Base-by-base conservation (phyloP, 2,888 invertebrate genomes). In the Rhingia campestris region DNA sequence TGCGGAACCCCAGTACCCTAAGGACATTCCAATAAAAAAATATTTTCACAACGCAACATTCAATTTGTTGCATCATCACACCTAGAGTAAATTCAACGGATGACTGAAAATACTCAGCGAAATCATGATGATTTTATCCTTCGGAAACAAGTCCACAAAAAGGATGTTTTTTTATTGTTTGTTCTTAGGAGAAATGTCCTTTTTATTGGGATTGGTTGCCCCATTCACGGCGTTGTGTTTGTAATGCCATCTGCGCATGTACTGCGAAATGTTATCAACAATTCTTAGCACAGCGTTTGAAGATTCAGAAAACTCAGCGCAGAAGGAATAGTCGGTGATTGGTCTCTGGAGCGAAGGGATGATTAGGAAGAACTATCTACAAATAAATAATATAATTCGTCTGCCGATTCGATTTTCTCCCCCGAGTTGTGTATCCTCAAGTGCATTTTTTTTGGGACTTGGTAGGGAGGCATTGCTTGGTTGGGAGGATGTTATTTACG, bases 201-300 rank as follows among this genome's bases (percentile, higher is more conserved):
- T 74, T 74, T 74, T 74, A 74, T 74, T 64, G 73, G 73, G 73
- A 74, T 74, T 74, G 74, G 74, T 74, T 64, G 74, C 56, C 74
- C 64, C 74, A 74, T 32, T 74, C 37, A 45, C 63, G 51, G 14
- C 4, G 35, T 56, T 7, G 6, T 49, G 14, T 2, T 64, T 33
- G 37, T 56, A n/a, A 3, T 32, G n/a, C 37, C 22, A 35, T 37
- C 14, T 74, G 74, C 74, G 74, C 74, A 74, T 74, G 74, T 56
- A 47, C 63, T 33, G 39, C 30, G 14, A 70, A 58, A n/a, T 47
- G 47, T 58, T 47, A 35, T 30, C 56, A 12, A 30, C 56, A 30
- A 45, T 56, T 53, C 56, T 49, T 47, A 41, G 41, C 14, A 47
- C 43, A 30, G 74, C 49, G 35, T 64, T 64, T 45, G 32, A 63